A percentile compares a stretch with the other conserved stretches of the same genome.
Evolutionary conservation across 2,888 invertebrate genomes (phyloP).

Genomic region (Drymonia ruficornis): DNA sequence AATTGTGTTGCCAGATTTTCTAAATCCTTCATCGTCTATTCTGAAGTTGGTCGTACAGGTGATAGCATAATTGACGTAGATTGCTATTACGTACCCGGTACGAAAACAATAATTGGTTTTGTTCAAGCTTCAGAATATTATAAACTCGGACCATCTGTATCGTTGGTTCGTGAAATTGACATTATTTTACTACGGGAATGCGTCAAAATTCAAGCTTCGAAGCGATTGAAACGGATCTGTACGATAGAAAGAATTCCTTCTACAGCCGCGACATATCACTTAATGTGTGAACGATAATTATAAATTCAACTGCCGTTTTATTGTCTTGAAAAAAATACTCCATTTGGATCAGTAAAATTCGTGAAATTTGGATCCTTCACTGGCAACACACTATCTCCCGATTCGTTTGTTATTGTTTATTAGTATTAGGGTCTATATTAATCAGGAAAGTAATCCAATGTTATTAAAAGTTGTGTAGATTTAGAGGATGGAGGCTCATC

Average conservation of each 20-base stretch:
- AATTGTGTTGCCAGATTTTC: constrained; percentile 70
- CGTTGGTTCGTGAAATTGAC: too few species aligned
- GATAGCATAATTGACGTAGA: too few species aligned
- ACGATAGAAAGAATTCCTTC: constrained; percentile 16
- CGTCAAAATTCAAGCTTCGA: too few species aligned
- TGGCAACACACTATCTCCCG: constrained; percentile 63
- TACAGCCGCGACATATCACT: constrained; percentile 72
- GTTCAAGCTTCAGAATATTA: too few species aligned
- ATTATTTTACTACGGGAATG: too few species aligned
- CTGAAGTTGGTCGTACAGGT: constrained; percentile 11
- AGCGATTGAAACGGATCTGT: too few species aligned
- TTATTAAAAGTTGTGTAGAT: constrained; percentile 75
- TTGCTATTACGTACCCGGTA: too few species aligned
- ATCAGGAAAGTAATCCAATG: constrained; percentile 68
- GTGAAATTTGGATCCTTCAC: constrained; percentile 30
- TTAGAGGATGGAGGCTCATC: constrained; percentile 57
- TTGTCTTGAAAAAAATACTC: constrained; percentile 13
- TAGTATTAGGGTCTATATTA: constrained; percentile 62
- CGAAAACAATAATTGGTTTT: too few species aligned
- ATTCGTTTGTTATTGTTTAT: constrained; percentile 65
- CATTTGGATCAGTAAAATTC: neutral
- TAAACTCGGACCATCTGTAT: too few species aligned
- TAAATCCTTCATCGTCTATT: constrained; percentile 20
- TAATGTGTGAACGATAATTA: constrained; percentile 76
- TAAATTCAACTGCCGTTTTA: constrained; percentile 52